Evolutionary conservation across 2,888 invertebrate genomes (phyloP), one percentile per base, ranked within the genome.

Genomic region (Perdita meconis): DNA sequence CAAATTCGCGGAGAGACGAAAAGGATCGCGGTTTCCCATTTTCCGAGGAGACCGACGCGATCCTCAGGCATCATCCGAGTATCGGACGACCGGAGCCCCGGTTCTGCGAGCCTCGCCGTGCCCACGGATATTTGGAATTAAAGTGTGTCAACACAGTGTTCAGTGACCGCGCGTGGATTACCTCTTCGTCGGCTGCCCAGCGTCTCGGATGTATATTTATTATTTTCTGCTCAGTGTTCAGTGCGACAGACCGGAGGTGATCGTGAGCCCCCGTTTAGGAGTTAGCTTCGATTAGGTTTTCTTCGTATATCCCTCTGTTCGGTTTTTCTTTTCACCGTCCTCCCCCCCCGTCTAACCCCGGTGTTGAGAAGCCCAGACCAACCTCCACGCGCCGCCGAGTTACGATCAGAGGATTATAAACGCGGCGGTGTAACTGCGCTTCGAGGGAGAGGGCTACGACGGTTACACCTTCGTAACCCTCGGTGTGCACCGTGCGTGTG

Each of bases 61-160:
- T 26, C 26, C 19, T 30, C 56, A 19, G 57, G 22, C 47, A 55
- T 65, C 57, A 8, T 63, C 74, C n/a, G n/a, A n/a, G n/a, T n/a
- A n/a, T n/a, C n/a, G n/a, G 63, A 67, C 79, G 30, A 64, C 38
- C 44, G 65, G 55, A 74, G 74, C 64, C 83, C 76, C 75, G 64
- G 76, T 72, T 80, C 80, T 50, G 64, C 77, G 72, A 72, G 44
- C 51, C 55, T 81, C 75, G 56, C 63, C 78, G 80, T 84, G 47
- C 83, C 74, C 83, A 84, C 85, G 85, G 85, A 85, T 83, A 78
- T 30, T 76, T 80, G 81, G 81, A 80, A 85, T 80, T 47, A 83
- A 84, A 85, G 84, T 85, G 84, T 85, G 83, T 82, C 84, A 82
- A 19, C 79, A 78, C 68, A 73, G 83, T 80, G 80, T 82, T 82